phyloP scores from a whole-genome alignment of 1,140 invertebrate genomes.

The Limonius californicus region DNA sequence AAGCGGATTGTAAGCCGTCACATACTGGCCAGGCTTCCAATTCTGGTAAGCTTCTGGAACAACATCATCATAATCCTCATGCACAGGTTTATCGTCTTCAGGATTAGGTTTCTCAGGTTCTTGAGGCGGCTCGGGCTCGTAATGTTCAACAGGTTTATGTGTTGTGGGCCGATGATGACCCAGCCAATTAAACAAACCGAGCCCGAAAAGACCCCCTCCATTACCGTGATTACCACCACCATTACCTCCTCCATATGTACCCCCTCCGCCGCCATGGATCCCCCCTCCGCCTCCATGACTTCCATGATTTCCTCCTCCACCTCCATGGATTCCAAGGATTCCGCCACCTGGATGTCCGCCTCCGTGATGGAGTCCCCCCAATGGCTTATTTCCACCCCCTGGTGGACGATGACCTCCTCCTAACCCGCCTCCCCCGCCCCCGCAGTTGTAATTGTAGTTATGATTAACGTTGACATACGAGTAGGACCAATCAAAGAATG shows the following conservation, averaged over 20 bases:
- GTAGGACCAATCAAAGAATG: background rate
- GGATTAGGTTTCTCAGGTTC: background rate
- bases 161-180: background rate
- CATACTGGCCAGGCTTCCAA: background rate
- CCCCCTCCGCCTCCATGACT: background rate
- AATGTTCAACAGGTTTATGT: too few relatives aligned
- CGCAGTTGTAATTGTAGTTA: background rate
- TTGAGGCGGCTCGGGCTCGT: background rate
- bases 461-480: background rate
- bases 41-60: background rate
- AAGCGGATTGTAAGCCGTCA: too few relatives aligned
- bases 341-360: background rate
- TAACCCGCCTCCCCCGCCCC: background rate
- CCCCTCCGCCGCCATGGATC: background rate
- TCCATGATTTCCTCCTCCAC: background rate
- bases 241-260: too few relatives aligned
- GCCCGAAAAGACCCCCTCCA: background rate
- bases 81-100: background rate
- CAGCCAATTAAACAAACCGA: background rate
- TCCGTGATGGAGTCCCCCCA: background rate
- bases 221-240: background rate
- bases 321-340: background rate
- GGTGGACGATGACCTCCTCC: background rate
- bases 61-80: constrained; percentile 5
- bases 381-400: background rate